These are phyloP conservation scores for Sesia bembeciformis DNA, from an alignment of 2,888 invertebrate genomes.

Conservation along the genomic window DNA sequence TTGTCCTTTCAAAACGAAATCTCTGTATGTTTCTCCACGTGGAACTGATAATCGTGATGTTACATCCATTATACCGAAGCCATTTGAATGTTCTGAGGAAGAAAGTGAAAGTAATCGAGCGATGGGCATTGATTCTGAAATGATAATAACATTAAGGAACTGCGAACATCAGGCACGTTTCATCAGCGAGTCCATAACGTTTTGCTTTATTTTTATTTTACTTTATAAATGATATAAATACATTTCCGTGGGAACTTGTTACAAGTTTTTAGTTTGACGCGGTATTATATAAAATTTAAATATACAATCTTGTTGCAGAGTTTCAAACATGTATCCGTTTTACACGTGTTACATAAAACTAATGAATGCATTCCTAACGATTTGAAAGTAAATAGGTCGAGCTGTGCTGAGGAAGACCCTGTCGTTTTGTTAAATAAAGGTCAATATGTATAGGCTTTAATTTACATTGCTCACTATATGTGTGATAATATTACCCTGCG, in stretches of 20 bases:
- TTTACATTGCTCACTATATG: no score
- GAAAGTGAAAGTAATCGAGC: conserved; percentile 1
- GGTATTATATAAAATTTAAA: background rate
- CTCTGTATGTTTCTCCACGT: background rate
- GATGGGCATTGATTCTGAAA: conserved; percentile 46
- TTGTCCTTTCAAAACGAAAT: no score
- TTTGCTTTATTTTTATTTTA: background rate
- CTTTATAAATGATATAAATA: background rate
- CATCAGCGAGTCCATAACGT: background rate
- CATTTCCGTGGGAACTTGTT: background rate
- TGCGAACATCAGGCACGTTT: conserved; percentile 41
- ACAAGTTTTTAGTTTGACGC: background rate
- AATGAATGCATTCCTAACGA: conserved; percentile 28
- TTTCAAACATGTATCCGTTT: conserved; percentile 45
- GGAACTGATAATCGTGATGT: conserved; percentile 11
- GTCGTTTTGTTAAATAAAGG: conserved; percentile 48
- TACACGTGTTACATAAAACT: conserved; percentile 63
- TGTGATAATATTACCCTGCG: no score
- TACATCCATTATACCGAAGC: conserved; percentile 22
- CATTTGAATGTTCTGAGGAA: conserved; percentile 29
- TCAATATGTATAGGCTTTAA: conserved; percentile 13
- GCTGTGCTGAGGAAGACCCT: conserved; percentile 40
- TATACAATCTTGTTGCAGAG: conserved; percentile 27
- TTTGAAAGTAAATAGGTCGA: conserved; percentile 8
- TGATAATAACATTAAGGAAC: conserved; percentile 60